Evolutionary conservation across 2,797 vertebrate species (phyloP).

Genomic region (Mallotus villosus): DNA sequence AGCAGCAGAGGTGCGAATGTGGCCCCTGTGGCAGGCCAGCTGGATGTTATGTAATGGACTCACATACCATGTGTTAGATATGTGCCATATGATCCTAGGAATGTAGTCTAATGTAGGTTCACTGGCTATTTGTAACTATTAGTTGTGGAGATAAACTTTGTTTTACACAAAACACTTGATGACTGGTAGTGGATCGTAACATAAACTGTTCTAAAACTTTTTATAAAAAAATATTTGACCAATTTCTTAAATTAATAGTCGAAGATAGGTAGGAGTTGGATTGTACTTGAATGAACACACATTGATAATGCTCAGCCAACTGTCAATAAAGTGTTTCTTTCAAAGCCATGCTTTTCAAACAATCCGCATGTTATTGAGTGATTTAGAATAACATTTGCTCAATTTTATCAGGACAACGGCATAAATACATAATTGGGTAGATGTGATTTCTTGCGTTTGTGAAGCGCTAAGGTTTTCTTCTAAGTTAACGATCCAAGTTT

Average conservation of each 20-base stretch:
- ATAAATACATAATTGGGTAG: not conserved
- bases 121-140: not conserved
- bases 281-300: not conserved
- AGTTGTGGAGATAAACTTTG: not conserved
- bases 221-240: not conserved
- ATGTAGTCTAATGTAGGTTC: not conserved
- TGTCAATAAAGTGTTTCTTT: slow-evolving; percentile 4
- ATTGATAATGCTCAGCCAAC: not conserved
- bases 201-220: too few species aligned
- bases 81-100: slow-evolving; percentile 22
- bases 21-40: slow-evolving; percentile 23
- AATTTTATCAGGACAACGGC: not conserved
- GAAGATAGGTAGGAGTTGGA: not conserved
- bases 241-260: not conserved
- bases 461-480: not conserved
- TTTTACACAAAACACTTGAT: not conserved
- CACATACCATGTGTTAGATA: slow-evolving; percentile 17
- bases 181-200: not conserved
- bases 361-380: not conserved
- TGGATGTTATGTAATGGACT: slow-evolving; percentile 39
- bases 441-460: not conserved
- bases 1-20: slow-evolving; percentile 29
- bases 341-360: slow-evolving; percentile 1
- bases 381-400: not conserved
- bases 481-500: not conserved